Evolutionary conservation across 2,797 vertebrate genomes (phyloP).

Genomic region (Clarias pachynema): DNA sequence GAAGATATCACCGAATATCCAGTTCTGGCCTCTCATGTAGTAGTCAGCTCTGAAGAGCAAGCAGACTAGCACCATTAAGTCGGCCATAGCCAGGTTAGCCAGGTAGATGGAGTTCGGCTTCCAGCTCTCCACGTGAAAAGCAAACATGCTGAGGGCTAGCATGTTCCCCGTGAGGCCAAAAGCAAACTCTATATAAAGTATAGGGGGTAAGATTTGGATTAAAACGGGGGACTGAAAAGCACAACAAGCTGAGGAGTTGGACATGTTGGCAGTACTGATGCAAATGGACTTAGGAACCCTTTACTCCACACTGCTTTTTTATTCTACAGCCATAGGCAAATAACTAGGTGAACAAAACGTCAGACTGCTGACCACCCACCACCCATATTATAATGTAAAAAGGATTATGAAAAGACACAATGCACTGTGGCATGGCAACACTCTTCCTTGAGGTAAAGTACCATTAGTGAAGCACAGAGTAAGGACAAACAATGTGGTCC

Average conservation of each 20-base stretch:
- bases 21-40: constrained; percentile 74
- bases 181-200: constrained; percentile 76
- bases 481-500: background rate
- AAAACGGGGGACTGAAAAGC: constrained; percentile 70
- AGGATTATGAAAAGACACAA: background rate
- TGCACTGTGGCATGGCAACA: constrained; percentile 1
- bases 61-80: constrained; percentile 77
- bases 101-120: constrained; percentile 78
- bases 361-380: background rate
- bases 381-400: constrained; percentile 28
- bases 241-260: constrained; percentile 73
- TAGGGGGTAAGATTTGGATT: constrained; percentile 68
- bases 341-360: constrained; percentile 4
- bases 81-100: constrained; percentile 76
- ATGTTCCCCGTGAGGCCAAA: constrained; percentile 75
- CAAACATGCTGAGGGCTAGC: constrained; percentile 75
- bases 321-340: constrained; percentile 6
- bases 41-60: constrained; percentile 79
- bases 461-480: background rate
- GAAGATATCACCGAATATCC: constrained; percentile 72
- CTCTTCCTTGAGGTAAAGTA: background rate
- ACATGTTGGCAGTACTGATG: constrained; percentile 43
- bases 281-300: constrained; percentile 29
- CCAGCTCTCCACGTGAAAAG: constrained; percentile 73
- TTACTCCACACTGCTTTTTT: background rate